These are phyloP conservation scores for Zelleria hepariella DNA, from an alignment of 2,888 invertebrate species.

Conservation along the genomic window DNA sequence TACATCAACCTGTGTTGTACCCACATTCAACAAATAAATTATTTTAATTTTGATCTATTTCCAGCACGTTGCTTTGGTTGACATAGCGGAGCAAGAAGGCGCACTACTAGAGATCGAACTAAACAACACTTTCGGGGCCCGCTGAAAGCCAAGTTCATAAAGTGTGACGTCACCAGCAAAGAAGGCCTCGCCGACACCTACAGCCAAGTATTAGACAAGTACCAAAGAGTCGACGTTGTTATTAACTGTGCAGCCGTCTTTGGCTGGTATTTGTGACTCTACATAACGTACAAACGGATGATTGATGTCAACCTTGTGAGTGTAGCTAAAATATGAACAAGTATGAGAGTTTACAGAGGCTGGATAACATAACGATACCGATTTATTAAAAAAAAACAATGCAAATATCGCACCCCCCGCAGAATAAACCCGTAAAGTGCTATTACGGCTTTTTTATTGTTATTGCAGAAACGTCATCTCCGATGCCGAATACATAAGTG, in stretches of 20 bases:
- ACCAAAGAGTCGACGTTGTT: slow-evolving; percentile 46
- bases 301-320: slow-evolving; percentile 57
- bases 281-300: slow-evolving; percentile 40
- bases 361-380: too few species aligned
- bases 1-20: too few species aligned
- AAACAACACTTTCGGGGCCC: slow-evolving; percentile 46
- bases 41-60: slow-evolving; percentile 23
- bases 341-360: too few species aligned
- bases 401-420: too few species aligned
- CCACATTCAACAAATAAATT: neutral
- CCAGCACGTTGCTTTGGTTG: slow-evolving; percentile 57
- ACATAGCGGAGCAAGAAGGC: slow-evolving; percentile 47
- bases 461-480: too few species aligned
- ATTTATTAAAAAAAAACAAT: too few species aligned
- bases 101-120: slow-evolving; percentile 42
- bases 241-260: slow-evolving; percentile 53
- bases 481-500: too few species aligned
- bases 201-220: slow-evolving; percentile 48
- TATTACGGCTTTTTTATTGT: too few species aligned
- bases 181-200: slow-evolving; percentile 41
- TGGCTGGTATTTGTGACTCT: slow-evolving; percentile 26
- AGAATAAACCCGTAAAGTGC: too few species aligned
- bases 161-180: slow-evolving; percentile 52
- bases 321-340: too few species aligned
- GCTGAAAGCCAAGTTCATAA: slow-evolving; percentile 57